Evolutionary conservation across 2,113 vertebrate species (phyloP), one percentile per base, ranked within the genome.

Genomic region (Prinia subflava): DNA sequence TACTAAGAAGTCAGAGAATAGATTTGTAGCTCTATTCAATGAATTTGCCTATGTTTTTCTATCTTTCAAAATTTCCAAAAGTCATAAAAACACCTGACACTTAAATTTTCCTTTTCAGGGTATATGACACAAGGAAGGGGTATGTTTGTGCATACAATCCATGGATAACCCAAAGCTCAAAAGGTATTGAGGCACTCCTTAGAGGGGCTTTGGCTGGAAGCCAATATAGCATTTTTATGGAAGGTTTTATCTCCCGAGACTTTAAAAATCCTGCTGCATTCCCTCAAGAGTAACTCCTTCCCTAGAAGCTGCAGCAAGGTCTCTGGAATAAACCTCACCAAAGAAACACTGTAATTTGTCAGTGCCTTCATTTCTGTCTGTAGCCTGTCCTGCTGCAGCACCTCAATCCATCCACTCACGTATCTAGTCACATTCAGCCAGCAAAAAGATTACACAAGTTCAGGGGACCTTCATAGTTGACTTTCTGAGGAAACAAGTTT

Each of bases 391-490:
- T 77, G 74, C 92, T 74, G 74, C 89, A 92, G 88, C 64, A 81
- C 73, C 76, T 68, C 57, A 83, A 95, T 96, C 85, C 85, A 95
- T 95, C 79, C 80, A 93, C 37, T 68, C 71, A 57, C 23, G 7
- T 56, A 83, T 52, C 92, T 81, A 87, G 90, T 74, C 94, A 71
- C 80, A 95, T 9, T 7, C 3, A 70, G 82, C 71, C 85, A 92
- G 53, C 33, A 82, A 55, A 83, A 91, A 35, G 39, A 91, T 92
- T 64, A 56, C 55, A 53, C 39, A 53, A 56, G 74, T 94, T 77
- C 42, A 89, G 49, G 15, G 25, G 55, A 82, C 55, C 55, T 91
- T 65, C 49, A 47, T 27, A 93, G 70, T 19, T 63, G n/a, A 76
- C 69, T 86, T 90, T 78, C 80, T 80, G 47, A 87, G 65, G 87